These are phyloP conservation scores for Tanypteryx hageni DNA, from an alignment of 2,888 invertebrate genomes.

Conservation along the genomic window DNA sequence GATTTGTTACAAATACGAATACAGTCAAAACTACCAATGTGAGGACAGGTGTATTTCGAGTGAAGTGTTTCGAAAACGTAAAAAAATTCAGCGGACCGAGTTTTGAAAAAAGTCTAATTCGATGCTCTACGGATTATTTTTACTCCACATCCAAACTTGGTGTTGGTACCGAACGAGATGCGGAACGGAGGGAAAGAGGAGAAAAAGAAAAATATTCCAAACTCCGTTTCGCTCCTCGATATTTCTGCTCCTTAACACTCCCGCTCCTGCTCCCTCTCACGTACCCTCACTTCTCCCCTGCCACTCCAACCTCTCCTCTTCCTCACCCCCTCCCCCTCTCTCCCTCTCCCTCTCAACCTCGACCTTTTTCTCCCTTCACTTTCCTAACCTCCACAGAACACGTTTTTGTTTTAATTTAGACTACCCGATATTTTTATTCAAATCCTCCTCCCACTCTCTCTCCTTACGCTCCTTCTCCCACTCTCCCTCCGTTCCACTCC, in stretches of 20 bases:
- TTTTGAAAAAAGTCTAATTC: not conserved
- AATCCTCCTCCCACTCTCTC: not conserved
- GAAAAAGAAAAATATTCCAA: not conserved
- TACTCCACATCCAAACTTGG: not conserved
- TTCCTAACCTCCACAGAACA: slow-evolving; percentile 10
- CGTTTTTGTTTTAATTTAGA: slow-evolving; percentile 19
- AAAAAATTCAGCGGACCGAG: not conserved
- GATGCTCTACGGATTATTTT: not conserved
- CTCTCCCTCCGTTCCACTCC: not conserved
- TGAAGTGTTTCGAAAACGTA: too few species aligned
- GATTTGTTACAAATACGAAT: too few species aligned
- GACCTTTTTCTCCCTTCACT: slow-evolving; percentile 25
- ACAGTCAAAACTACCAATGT: too few species aligned
- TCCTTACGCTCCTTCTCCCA: not conserved
- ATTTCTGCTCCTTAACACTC: not conserved
- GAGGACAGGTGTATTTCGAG: too few species aligned
- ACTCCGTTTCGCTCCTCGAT: not conserved
- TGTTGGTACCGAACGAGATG: not conserved
- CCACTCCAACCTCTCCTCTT: not conserved
- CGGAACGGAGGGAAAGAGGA: not conserved
- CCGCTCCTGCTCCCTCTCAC: not conserved
- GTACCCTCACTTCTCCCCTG: not conserved
- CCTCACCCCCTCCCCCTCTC: not conserved
- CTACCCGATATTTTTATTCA: slow-evolving; percentile 35
- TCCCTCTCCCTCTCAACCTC: slow-evolving; percentile 9